Evolutionary conservation across 2,888 invertebrate genomes (phyloP).

Genomic region (Polyommatus iphigenia): DNA sequence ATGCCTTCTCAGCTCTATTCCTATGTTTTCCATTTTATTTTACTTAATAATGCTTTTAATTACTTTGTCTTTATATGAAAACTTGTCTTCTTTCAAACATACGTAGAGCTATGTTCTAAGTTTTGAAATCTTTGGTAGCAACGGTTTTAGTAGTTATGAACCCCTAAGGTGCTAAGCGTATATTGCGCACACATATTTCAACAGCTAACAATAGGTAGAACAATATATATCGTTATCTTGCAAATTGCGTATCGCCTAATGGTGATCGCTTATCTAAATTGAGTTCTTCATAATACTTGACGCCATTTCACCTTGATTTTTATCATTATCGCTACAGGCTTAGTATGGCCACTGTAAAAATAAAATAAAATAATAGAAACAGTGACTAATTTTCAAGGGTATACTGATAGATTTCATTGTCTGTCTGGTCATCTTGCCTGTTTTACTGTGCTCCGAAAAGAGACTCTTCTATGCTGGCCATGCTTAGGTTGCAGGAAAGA

Average conservation of each 20-base stretch:
- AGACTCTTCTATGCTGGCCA: too few relatives aligned
- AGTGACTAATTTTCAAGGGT: too few relatives aligned
- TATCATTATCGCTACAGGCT: neutral
- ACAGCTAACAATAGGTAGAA: slow-evolving; percentile 8
- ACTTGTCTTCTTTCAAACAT: too few relatives aligned
- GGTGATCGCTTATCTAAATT: slow-evolving; percentile 63
- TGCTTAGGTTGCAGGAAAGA: too few relatives aligned
- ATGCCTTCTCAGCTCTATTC: neutral
- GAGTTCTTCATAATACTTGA: slow-evolving; percentile 58
- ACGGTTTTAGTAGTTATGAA: neutral
- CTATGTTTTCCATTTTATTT: neutral
- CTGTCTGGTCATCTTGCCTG: too few relatives aligned
- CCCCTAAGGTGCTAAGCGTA: neutral
- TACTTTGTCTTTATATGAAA: too few relatives aligned
- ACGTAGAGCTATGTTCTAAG: too few relatives aligned
- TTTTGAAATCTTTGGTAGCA: neutral
- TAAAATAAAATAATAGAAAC: too few relatives aligned
- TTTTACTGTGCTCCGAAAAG: too few relatives aligned
- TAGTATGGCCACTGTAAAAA: neutral
- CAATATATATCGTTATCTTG: slow-evolving; percentile 24
- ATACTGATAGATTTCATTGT: too few relatives aligned
- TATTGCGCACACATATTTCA: neutral
- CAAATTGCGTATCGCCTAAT: slow-evolving; percentile 53
- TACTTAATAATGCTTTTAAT: too few relatives aligned
- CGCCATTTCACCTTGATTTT: slow-evolving; percentile 35